Evolutionary conservation across 2,888 invertebrate species (phyloP), one percentile per base, ranked within the genome.

Genomic region (Schizaphis graminum): DNA sequence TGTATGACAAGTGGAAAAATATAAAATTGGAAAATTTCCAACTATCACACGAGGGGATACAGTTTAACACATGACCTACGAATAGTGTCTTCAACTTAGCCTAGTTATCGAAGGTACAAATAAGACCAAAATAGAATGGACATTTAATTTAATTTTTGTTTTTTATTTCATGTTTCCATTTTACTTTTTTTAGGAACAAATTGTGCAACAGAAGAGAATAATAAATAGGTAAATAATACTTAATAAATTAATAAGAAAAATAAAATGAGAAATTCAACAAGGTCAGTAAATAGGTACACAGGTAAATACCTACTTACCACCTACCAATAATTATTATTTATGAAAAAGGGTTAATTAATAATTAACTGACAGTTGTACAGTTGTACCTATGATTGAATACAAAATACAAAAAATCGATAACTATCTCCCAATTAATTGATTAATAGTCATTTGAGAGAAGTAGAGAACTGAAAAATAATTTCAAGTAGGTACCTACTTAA

Each of bases 11-110:
- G 86, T 87, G n/a, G 35, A 77, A 77, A 28, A 91, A 86, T 90
- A 89, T 85, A 93, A 77, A 77, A 57, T n/a, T 94, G 94, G 94
- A n/a, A 44, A 41, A 44, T 67, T 67, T 49, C 94, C 94, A 94
- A 91, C 41, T 8, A 49, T 94, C 28, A 94, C 90, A 94, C 53
- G 94, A 94, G 93, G 93, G 41, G 61, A 86, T 91, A 77, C 35
- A 87, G 86, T 91, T 91, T 87, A 87, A 94, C 85, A 49, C 94
- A 67, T 61, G 90, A 94, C 94, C 94, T 94, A 94, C 67, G 90
- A 86, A 87, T 91, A 91, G 94, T 61, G 24, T 86, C 86, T 94
- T 94, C 57, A 94, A 94, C 91, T 94, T 94, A 94, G 94, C 94
- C 94, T 94, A 94, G 86, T 91, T 94, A 87, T 94, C 61, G 85